These are phyloP conservation scores for Eulemur albifrons DNA, from an alignment of 2,797 vertebrate genomes.

Conservation along the genomic window DNA sequence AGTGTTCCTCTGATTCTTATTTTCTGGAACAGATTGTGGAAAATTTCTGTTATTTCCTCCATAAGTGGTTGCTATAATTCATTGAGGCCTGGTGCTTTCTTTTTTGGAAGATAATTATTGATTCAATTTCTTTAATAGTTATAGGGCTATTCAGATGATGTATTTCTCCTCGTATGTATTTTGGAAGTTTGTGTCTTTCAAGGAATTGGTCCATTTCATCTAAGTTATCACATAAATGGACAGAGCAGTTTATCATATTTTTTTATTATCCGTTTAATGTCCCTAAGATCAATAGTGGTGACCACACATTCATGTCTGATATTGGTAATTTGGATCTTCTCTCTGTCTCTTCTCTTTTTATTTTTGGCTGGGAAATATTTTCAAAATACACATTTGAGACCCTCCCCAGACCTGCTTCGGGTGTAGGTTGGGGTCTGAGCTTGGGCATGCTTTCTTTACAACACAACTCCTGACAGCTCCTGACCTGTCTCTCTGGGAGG, in stretches of 20 bases:
- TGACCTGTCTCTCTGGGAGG: accelerated
- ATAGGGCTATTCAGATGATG: not conserved
- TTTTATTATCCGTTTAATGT: not conserved
- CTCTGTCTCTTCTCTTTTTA: not conserved
- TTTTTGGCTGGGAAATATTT: not conserved
- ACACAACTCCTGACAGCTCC: not conserved
- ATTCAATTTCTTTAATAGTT: not conserved
- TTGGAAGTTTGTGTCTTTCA: not conserved
- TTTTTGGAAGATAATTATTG: not conserved
- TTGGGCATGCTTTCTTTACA: not conserved
- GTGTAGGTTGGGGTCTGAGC: too few relatives aligned
- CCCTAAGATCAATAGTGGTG: not conserved
- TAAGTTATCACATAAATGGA: not conserved
- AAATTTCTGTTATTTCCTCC: not conserved
- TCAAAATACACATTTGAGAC: not conserved
- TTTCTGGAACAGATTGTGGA: not conserved
- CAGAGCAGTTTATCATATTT: not conserved
- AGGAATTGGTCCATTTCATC: not conserved
- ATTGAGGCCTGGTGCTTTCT: not conserved
- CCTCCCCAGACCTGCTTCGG: not conserved
- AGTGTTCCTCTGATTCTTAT: not conserved
- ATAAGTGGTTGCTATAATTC: not conserved
- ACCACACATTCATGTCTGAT: not conserved
- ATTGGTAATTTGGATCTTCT: not conserved
- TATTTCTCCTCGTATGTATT: not conserved